Evolutionary conservation across 2,888 invertebrate species (phyloP).

Genomic region (Mythimna albipuncta): DNA sequence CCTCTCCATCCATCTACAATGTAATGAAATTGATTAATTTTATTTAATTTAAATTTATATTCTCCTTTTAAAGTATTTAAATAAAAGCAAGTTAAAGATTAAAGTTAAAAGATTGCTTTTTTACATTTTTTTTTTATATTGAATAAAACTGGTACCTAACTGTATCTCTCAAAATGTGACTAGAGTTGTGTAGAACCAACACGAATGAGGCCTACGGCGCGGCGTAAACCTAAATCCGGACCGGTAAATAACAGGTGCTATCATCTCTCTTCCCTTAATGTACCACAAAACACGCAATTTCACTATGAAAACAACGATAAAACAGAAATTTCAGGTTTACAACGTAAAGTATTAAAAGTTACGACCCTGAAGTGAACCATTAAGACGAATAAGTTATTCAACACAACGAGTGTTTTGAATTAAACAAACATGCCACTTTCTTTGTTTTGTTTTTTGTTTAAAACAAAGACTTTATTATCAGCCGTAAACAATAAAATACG

Average conservation of each 20-base stretch:
- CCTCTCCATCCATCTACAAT: too few species aligned
- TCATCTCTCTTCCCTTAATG: constrained; percentile 22
- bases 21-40: too few species aligned
- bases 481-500: background rate
- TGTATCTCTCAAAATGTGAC: too few species aligned
- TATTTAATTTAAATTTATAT: too few species aligned
- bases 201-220: constrained; percentile 3
- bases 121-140: too few species aligned
- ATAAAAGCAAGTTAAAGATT: too few species aligned
- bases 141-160: background rate
- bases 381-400: constrained; percentile 52
- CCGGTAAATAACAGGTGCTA: constrained; percentile 6
- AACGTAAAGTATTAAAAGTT: constrained; percentile 57
- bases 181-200: background rate
- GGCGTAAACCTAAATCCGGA: background rate
- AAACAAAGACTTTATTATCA: background rate
- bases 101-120: too few species aligned
- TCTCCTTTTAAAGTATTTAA: too few species aligned
- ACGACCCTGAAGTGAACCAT: constrained; percentile 40
- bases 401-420: constrained; percentile 38
- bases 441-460: constrained; percentile 13
- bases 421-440: constrained; percentile 40
- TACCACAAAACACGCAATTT: constrained; percentile 39
- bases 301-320: constrained; percentile 46
- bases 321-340: constrained; percentile 47